Evolutionary conservation across 1,140 invertebrate species (phyloP), one percentile per base, ranked within the genome.

Genomic region (Aphelenchoides avenae): DNA sequence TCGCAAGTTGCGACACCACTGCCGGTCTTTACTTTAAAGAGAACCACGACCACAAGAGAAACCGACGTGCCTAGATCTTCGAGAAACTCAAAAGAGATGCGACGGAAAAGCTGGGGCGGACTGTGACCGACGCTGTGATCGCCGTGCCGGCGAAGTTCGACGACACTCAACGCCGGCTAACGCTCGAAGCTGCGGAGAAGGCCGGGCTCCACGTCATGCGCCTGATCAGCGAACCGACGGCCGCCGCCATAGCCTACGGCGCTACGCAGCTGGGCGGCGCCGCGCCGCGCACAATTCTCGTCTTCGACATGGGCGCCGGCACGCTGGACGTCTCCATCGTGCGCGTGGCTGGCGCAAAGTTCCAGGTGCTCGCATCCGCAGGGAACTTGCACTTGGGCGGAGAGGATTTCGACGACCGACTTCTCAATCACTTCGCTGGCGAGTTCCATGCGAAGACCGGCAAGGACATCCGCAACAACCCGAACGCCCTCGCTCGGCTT

Each of bases 371-470:
- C 7, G 62, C 71, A 3, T 67, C 67, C 47, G 63, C 67, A 9
- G 73, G 73, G 5, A 72, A 76, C 39, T 75, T 72, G 0, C 72
- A 75, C 60, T 49, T 75, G 13, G 72, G 70, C 46, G 72, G n/a
- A n/a, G n/a, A n/a, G n/a, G n/a, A n/a, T n/a, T n/a, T n/a, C n/a
- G n/a, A n/a, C n/a, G n/a, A n/a, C 50, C 11, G 11, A 36, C 11
- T 36, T 36, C 18, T 36, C 11, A 36, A 36, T 36, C 18, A 11
- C n/a, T 11, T n/a, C 11, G 18, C n/a, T 36, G 34, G 34, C n/a
- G 34, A 36, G 18, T 11, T 36, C n/a, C 11, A 11, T 11, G 18
- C 11, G 18, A 36, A 36, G 18, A 11, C 11, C 18, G n/a, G n/a
- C 11, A 36, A 11, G 11, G 34, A 36, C n/a, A n/a, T 36, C n/a